Percentiles rank a stretch among this genome's conserved stretches.
Evolutionary conservation across 53 echinoderm and acorn worm genomes (phyloP).

Genomic region (Arbacia lixula): DNA sequence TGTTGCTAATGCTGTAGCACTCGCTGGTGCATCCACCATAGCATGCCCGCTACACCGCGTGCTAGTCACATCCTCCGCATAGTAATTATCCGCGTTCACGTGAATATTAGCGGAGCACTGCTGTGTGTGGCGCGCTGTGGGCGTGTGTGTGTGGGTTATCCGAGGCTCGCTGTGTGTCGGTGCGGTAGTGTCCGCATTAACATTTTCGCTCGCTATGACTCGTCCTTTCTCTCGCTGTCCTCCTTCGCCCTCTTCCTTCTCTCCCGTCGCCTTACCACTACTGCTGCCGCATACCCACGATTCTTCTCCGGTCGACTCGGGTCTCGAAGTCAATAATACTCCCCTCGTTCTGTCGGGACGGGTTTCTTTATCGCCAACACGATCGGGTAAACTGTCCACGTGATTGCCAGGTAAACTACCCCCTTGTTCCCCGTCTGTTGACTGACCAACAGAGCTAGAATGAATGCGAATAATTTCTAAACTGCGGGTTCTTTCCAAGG

Average conservation of each 20-base stretch:
- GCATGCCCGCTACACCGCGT: constrained; percentile 34
- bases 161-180: constrained; percentile 36
- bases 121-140: constrained; percentile 34
- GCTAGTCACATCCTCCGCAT: constrained; percentile 53
- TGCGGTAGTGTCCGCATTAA: constrained; percentile 37
- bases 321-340: constrained; percentile 44
- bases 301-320: constrained; percentile 54
- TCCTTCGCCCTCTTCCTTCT: too few relatives aligned
- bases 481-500: constrained; percentile 38
- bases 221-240: too few relatives aligned
- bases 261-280: constrained; percentile 23
- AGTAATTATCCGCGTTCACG: constrained; percentile 56
- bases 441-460: constrained; percentile 19
- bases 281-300: constrained; percentile 58
- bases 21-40: constrained; percentile 40
- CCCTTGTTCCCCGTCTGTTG: constrained; percentile 20
- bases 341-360: constrained; percentile 24
- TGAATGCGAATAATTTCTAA: constrained; percentile 31
- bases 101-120: constrained; percentile 53
- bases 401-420: constrained; percentile 28
- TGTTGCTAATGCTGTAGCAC: too few relatives aligned
- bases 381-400: constrained; percentile 34
- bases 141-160: constrained; percentile 12
- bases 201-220: constrained; percentile 49
- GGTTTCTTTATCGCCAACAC: constrained; percentile 46